phyloP scores from a whole-genome alignment of 1,140 invertebrate species.

The Lordiphosa mommai region DNA sequence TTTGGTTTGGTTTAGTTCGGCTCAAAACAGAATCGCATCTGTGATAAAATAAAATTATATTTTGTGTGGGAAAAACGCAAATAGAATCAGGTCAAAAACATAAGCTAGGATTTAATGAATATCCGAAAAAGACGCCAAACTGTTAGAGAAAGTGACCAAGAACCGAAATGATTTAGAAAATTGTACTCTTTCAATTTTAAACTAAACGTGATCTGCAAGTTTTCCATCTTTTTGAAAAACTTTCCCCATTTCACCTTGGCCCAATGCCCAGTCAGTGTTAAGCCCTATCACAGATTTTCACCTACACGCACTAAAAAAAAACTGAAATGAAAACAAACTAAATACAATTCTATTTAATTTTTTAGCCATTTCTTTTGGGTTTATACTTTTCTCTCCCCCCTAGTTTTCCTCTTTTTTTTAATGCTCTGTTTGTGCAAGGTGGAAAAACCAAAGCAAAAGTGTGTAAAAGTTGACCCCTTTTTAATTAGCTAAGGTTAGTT shows the following conservation, averaged over 20 bases:
- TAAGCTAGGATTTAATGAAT: too few relatives aligned
- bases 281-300: conserved; percentile 15
- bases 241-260: conserved; percentile 30
- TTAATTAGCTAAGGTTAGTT: conserved; percentile 58
- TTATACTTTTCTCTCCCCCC: neutral
- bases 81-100: too few relatives aligned
- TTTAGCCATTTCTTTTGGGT: conserved; percentile 1
- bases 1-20: too few relatives aligned
- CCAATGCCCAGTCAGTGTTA: conserved; percentile 6
- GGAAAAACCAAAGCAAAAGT: conserved; percentile 17
- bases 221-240: conserved; percentile 6
- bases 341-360: conserved; percentile 11
- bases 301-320: conserved; percentile 2
- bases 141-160: too few relatives aligned
- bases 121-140: too few relatives aligned
- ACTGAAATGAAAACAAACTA: neutral
- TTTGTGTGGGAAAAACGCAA: too few relatives aligned
- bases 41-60: too few relatives aligned
- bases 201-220: neutral
- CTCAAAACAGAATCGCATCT: too few relatives aligned
- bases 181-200: too few relatives aligned
- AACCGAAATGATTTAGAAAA: too few relatives aligned
- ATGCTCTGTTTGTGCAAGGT: conserved; percentile 40
- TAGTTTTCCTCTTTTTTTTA: conserved; percentile 12
- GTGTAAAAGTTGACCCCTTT: conserved; percentile 23